Evolutionary conservation across 2,113 vertebrate genomes (phyloP), one percentile per base, ranked within the genome.

Genomic region (Erythrolamprus reginae): DNA sequence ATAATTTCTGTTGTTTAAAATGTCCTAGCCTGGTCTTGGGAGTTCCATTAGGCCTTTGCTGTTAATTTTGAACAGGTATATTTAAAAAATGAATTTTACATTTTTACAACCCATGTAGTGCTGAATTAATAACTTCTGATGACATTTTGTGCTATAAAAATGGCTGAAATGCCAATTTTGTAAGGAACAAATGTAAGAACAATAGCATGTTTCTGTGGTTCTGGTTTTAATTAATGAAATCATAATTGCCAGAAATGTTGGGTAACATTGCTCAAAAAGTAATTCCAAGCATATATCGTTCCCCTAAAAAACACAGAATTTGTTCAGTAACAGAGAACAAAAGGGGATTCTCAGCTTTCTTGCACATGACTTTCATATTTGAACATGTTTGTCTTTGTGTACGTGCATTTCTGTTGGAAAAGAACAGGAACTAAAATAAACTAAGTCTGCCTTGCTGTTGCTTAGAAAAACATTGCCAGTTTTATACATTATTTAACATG

Each of bases 221-320:
- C 48, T 53, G 91, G 94, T 94, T 92, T 89, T 88, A 97, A 95
- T 94, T 96, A 96, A 94, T 92, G 92, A 94, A 97, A 94, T 97
- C 96, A 94, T 96, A 94, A 97, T 97, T 96, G 96, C 96, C 97
- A 96, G 95, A 96, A 96, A 96, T 97, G 94, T 96, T 95, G 92
- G 45, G 94, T 95, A 89, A 95, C 92, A 96, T 97, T 95, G 91
- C 91, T 95, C 96, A 93, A 70, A 95, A 96, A 93, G 85, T 94
- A 92, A 93, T 95, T 94, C 85, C 28, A 65, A 5, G 82, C 51
- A 92, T 93, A 50, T 48, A 87, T 15, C 5, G 26, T 84, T 48
- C 13, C 26, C 12, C 48, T 84, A 50, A 50, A 84, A 45, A 50
- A 84, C 21, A 88, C 92, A 94, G 89, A 82, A 12, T 28, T 17